Evolutionary conservation across 2,797 vertebrate species (phyloP).

Genomic region (Cynopterus sphinx): DNA sequence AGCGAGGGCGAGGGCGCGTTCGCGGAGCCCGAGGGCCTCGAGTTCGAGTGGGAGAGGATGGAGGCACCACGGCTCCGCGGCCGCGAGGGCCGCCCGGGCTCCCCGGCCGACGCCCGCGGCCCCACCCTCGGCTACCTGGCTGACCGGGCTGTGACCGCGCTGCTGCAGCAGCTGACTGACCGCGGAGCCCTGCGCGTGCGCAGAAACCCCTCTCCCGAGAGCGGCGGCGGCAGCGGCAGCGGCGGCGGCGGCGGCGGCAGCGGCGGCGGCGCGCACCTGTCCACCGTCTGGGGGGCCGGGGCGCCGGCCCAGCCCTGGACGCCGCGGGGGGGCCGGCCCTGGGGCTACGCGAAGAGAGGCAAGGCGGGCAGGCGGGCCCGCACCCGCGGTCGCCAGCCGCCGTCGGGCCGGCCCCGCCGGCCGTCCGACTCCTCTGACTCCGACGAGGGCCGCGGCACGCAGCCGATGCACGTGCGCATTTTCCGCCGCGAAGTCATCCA

Average conservation of each 20-base stretch:
- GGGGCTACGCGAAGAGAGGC: background rate
- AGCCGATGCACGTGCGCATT: background rate
- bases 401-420: accelerated
- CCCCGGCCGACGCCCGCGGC: accelerated
- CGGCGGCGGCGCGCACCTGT: accelerated
- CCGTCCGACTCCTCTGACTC: background rate
- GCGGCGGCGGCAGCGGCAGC: no score
- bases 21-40: background rate
- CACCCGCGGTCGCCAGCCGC: accelerated
- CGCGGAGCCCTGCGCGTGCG: accelerated
- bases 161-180: background rate
- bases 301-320: no score
- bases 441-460: background rate
- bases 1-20: background rate
- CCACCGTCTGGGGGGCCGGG: no score
- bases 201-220: background rate
- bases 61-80: background rate
- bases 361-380: accelerated
- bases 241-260: no score
- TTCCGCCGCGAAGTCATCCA: background rate
- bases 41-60: background rate
- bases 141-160: accelerated
- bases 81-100: background rate
- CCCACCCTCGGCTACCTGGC: background rate
- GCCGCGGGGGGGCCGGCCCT: no score